Conservation (phyloP, 2,888 invertebrate species). For the Ganaspis brasiliensis region DNA sequence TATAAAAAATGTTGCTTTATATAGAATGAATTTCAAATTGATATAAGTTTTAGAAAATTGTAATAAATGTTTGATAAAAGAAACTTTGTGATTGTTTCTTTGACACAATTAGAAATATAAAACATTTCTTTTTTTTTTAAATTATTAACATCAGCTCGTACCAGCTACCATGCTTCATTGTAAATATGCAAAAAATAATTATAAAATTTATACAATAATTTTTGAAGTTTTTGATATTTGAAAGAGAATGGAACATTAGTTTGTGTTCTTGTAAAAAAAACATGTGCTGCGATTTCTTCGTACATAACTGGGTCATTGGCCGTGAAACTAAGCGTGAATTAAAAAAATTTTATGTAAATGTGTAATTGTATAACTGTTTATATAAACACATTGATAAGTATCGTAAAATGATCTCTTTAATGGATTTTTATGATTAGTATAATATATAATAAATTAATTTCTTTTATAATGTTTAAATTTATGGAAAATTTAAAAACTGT, state of each 20-base stretch:
- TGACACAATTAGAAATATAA: background rate
- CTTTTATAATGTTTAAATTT: too few relatives aligned
- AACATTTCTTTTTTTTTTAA: too few relatives aligned
- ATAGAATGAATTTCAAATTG: too few relatives aligned
- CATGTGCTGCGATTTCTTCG: slow-evolving; percentile 1
- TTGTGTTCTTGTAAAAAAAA: slow-evolving; percentile 15
- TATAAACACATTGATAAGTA: slow-evolving; percentile 11
- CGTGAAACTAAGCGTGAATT: slow-evolving; percentile 8
- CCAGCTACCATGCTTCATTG: background rate
- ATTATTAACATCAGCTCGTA: too few relatives aligned
- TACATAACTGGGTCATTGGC: background rate
- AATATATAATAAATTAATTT: too few relatives aligned
- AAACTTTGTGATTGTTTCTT: too few relatives aligned
- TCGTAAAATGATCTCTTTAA: background rate
- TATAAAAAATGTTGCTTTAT: too few relatives aligned
- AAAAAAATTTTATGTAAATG: slow-evolving; percentile 23
- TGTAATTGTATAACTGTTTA: slow-evolving; percentile 24
- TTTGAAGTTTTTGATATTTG: background rate
- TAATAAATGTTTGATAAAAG: too few relatives aligned
- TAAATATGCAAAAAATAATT: slow-evolving; percentile 9
- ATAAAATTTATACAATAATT: background rate
- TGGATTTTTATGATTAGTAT: too few relatives aligned
- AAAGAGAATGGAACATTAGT: background rate
- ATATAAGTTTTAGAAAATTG: too few relatives aligned
- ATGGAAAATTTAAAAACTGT: too few relatives aligned